Evolutionary conservation across 1,140 invertebrate species (phyloP).

Genomic region (Ceratoteleas bidentatus): DNA sequence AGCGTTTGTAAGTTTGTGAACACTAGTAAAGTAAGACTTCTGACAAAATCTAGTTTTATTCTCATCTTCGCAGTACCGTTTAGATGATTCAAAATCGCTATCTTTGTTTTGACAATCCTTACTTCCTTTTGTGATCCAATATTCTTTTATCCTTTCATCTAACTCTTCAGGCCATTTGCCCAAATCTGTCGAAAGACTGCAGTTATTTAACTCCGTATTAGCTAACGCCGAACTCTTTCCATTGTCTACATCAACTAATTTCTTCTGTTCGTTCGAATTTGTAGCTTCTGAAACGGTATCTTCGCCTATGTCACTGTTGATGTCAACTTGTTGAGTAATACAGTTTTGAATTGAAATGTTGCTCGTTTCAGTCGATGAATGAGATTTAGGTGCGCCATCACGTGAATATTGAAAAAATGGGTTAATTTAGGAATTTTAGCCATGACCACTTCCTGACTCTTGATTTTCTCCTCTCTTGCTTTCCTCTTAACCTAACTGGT

Average conservation of each 20-base stretch:
- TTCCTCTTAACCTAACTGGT: no score
- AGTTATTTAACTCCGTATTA: not conserved
- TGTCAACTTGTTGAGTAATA: not conserved
- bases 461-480: not conserved
- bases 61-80: not conserved
- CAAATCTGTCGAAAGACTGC: not conserved
- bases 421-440: conserved; percentile 3
- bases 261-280: no score
- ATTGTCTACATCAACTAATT: no score
- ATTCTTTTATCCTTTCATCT: not conserved
- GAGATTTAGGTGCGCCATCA: not conserved
- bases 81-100: not conserved
- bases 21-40: not conserved
- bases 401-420: not conserved
- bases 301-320: not conserved
- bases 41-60: not conserved
- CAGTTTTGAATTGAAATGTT: not conserved
- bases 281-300: not conserved
- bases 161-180: not conserved
- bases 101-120: not conserved
- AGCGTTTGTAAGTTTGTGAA: not conserved
- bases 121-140: not conserved
- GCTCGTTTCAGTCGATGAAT: not conserved
- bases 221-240: not conserved
- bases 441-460: not conserved